Conservation (phyloP, 2,888 invertebrate species). For the Athrips mouffetella region DNA sequence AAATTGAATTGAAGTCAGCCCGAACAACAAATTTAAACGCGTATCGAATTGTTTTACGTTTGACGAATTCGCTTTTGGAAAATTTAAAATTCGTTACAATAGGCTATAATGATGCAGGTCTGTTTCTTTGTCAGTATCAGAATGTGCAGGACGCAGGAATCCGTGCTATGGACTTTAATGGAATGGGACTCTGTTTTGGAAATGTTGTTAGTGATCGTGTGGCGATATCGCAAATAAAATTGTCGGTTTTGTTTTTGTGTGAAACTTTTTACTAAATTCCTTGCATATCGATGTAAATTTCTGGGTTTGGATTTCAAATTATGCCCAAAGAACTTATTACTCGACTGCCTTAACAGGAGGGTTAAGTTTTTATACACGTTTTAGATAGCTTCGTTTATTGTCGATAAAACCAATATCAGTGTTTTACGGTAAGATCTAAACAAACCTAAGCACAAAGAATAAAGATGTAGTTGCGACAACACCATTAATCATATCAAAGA, state of each 20-base stretch:
- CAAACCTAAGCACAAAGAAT: conserved; percentile 1
- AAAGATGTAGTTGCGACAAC: conserved; percentile 16
- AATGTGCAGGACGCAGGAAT: conserved; percentile 60
- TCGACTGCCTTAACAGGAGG: too few relatives aligned
- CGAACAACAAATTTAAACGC: conserved; percentile 76
- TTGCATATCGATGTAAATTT: conserved; percentile 44
- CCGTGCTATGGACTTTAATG: conserved; percentile 52
- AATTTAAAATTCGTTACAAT: conserved; percentile 73
- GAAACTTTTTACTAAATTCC: conserved; percentile 48
- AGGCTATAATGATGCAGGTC: conserved; percentile 73
- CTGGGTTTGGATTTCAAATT: conserved; percentile 27
- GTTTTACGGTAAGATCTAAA: background rate
- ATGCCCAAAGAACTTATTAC: conserved; percentile 2
- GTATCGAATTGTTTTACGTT: conserved; percentile 79
- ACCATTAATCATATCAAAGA: conserved; percentile 48
- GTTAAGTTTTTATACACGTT: background rate
- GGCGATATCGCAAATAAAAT: conserved; percentile 62
- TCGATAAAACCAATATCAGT: background rate
- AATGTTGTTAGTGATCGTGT: conserved; percentile 64
- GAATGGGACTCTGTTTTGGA: conserved; percentile 50
- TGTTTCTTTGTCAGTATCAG: conserved; percentile 65
- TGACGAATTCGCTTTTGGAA: conserved; percentile 75
- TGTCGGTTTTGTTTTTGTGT: conserved; percentile 51
- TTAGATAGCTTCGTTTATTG: background rate
- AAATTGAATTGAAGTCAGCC: conserved; percentile 74